Evolutionary conservation across 1,140 invertebrate genomes (phyloP).

Genomic region (Bicyclus anynana): DNA sequence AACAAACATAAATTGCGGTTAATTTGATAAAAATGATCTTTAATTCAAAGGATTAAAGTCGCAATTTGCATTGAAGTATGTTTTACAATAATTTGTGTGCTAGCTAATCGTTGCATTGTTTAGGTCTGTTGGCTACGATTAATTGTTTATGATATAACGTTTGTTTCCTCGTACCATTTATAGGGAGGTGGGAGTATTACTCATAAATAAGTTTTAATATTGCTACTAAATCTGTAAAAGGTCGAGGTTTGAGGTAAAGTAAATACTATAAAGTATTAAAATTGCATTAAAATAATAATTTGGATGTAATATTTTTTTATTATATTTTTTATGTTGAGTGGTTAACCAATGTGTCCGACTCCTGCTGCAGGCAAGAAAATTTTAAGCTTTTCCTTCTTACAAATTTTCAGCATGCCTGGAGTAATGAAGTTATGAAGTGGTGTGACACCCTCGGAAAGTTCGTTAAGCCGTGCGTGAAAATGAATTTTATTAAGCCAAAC

Average conservation of each 20-base stretch:
- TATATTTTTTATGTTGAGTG: too few species aligned
- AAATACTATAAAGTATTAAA: not conserved
- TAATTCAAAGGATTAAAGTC: constrained; percentile 11
- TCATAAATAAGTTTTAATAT: not conserved
- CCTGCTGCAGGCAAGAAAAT: too few species aligned
- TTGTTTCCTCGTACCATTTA: constrained; percentile 8
- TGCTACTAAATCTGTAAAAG: too few species aligned
- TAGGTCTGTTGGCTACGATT: constrained; percentile 3
- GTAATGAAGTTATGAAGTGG: too few species aligned
- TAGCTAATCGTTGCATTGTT: constrained; percentile 9
- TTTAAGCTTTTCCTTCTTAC: too few species aligned
- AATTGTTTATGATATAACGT: constrained; percentile 13
- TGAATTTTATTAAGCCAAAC: too few species aligned
- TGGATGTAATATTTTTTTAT: too few species aligned
- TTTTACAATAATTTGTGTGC: not conserved
- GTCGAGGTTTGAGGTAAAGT: not conserved
- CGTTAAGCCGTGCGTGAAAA: too few species aligned
- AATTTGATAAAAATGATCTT: not conserved
- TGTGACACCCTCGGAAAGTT: too few species aligned
- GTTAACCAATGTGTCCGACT: too few species aligned
- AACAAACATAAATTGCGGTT: constrained; percentile 21
- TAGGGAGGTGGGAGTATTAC: not conserved
- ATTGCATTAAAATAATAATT: too few species aligned
- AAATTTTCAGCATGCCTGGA: too few species aligned
- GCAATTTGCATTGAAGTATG: not conserved